Evolutionary conservation across 2,113 vertebrate genomes (phyloP).

Genomic region (Euleptes europaea): DNA sequence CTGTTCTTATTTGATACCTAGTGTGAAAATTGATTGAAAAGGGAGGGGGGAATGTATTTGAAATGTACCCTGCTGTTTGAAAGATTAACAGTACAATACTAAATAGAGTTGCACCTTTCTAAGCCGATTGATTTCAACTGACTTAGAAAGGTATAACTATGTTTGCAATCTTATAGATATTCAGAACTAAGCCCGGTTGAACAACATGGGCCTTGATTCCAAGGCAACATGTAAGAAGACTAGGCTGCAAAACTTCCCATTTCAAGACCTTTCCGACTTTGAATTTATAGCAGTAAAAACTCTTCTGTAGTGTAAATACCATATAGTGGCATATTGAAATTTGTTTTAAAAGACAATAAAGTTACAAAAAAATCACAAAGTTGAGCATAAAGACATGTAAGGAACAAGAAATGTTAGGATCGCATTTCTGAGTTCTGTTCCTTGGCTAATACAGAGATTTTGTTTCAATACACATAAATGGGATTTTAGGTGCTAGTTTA

Average conservation of each 20-base stretch:
- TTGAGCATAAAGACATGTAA: constrained; percentile 23
- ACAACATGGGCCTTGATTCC: neutral
- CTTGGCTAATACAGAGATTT: neutral
- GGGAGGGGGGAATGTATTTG: no score
- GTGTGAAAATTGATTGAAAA: constrained; percentile 27
- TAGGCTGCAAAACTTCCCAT: constrained; percentile 19
- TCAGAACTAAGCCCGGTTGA: neutral
- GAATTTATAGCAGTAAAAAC: constrained; percentile 11
- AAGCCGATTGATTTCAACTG: no score
- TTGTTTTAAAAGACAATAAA: constrained; percentile 53
- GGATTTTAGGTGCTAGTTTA: neutral
- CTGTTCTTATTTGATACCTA: neutral
- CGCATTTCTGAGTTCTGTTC: neutral
- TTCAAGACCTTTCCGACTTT: constrained; percentile 26
- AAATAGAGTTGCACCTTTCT: no score
- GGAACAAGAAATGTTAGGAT: neutral
- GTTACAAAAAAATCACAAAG: constrained; percentile 36
- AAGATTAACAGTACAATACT: neutral
- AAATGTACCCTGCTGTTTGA: neutral
- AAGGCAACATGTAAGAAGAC: neutral
- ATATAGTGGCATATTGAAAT: neutral
- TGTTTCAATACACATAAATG: neutral
- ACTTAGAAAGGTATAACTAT: neutral
- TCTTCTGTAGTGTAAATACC: constrained; percentile 25
- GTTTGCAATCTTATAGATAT: neutral